Evolutionary conservation across 2,888 invertebrate genomes (phyloP), one percentile per base, ranked within the genome.

Genomic region (Drosophila rellima): DNA sequence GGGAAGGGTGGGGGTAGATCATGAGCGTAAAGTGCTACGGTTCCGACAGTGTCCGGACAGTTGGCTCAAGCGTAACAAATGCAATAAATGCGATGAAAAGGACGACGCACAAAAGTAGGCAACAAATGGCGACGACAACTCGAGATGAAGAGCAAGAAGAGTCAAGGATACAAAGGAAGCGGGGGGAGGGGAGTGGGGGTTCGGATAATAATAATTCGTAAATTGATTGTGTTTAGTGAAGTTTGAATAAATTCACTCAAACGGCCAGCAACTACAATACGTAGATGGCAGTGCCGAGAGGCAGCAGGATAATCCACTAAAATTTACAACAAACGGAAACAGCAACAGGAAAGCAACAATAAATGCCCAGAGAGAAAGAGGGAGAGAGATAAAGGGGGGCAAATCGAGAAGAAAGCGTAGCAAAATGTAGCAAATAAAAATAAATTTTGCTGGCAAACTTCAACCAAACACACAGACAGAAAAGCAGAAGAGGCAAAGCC

Each of bases 251-350:
- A 89, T 87, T 83, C 87, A 70, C 47, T 67, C 74, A 82, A 85
- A 68, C 80, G 73, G 45, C 29, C 47, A 37, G 47, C 18, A 60
- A 40, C 26, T 39, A 35, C 42, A 40, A 20, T 39, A 35, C 42
- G 45, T 45, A 18, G 52, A 39, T 50, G 55, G 56, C 71, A 45
- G 20, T n/a, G 66, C 75, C 64, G 39, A 72, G 66, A 75, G 66
- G 69, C 74, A 72, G 72, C 82, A 89, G 89, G 88, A 89, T 90
- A 89, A 90, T 87, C 90, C 88, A 83, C 77, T 78, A 75, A 85
- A 90, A 89, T 90, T 90, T 89, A 89, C 86, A 79, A 80, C 89
- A 90, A 90, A 84, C 90, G 90, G 90, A 90, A 88, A 86, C 77
- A 88, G 82, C 83, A 81, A 85, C 81, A 88, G 83, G 89, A 89